Percentiles rank a stretch among this genome's conserved stretches.
phyloP scores from a whole-genome alignment of 2,797 vertebrate genomes.

The Chaetodon trifasciatus region DNA sequence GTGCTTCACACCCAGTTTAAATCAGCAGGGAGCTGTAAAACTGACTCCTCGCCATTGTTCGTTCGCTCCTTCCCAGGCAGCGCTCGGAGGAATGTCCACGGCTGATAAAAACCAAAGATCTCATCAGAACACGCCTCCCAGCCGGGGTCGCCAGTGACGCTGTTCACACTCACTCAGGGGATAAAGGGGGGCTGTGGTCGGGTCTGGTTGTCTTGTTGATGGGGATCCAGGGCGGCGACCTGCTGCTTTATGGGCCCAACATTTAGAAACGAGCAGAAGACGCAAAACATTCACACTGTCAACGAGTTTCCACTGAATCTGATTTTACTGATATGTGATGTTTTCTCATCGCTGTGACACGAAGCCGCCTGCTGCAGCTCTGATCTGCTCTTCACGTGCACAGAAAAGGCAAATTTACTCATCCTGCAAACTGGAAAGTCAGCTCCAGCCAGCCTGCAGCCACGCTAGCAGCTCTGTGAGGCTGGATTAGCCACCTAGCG shows the following conservation, averaged over 20 bases:
- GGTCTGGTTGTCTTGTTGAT: slow-evolving; percentile 20
- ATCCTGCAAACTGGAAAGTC: too few species aligned
- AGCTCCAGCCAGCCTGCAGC: too few species aligned
- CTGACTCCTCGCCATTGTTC: slow-evolving; percentile 42
- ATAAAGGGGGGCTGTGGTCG: background rate
- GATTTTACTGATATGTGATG: background rate
- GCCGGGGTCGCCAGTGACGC: slow-evolving; percentile 15
- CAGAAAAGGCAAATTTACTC: background rate
- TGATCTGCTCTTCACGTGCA: background rate
- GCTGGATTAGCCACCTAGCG: too few species aligned
- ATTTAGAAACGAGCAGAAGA: background rate
- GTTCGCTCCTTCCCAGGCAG: slow-evolving; percentile 45
- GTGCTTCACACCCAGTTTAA: slow-evolving; percentile 41
- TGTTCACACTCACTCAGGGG: slow-evolving; percentile 38
- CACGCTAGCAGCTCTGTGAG: too few species aligned
- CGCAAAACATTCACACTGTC: background rate
- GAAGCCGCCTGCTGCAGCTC: background rate
- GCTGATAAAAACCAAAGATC: slow-evolving; percentile 58
- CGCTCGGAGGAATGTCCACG: slow-evolving; percentile 57
- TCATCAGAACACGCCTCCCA: slow-evolving; percentile 35
- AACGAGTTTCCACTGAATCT: background rate
- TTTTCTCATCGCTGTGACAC: too few species aligned
- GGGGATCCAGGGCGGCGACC: slow-evolving; percentile 25
- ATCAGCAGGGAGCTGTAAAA: slow-evolving; percentile 50
- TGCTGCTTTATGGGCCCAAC: slow-evolving; percentile 26